These are phyloP conservation scores for Carlito syrichta DNA, from an alignment of 2,113 vertebrate species.

Conservation along the genomic window DNA sequence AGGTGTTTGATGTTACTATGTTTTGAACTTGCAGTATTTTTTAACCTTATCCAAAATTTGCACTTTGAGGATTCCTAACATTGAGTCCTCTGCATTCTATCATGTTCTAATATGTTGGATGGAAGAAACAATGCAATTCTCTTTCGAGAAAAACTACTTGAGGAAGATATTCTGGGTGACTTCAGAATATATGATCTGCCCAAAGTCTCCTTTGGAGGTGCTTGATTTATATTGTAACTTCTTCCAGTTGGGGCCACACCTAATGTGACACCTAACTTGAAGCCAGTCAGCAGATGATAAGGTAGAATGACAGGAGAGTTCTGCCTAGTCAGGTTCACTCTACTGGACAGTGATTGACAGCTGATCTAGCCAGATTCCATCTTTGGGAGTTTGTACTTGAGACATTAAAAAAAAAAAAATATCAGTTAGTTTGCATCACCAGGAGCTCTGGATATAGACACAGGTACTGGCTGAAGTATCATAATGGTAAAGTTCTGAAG, in stretches of 20 bases:
- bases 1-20: not conserved
- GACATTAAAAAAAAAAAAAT: not conserved
- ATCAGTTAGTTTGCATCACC: not conserved
- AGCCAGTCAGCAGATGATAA: not conserved
- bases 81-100: not conserved
- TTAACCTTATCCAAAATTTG: not conserved
- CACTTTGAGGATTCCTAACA: not conserved
- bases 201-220: not conserved
- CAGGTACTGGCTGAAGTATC: not conserved
- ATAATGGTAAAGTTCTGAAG: not conserved
- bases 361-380: not conserved
- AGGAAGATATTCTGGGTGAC: not conserved
- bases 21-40: not conserved
- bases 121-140: not conserved
- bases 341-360: not conserved
- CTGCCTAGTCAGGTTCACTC: not conserved
- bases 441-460: not conserved
- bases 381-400: not conserved
- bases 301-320: not conserved
- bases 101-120: not conserved
- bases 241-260: not conserved
- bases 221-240: not conserved
- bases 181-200: not conserved
- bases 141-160: not conserved
- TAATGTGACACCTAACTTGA: not conserved